Conservation (phyloP, 2,888 invertebrate genomes). For the Nymphalis c-album region DNA sequence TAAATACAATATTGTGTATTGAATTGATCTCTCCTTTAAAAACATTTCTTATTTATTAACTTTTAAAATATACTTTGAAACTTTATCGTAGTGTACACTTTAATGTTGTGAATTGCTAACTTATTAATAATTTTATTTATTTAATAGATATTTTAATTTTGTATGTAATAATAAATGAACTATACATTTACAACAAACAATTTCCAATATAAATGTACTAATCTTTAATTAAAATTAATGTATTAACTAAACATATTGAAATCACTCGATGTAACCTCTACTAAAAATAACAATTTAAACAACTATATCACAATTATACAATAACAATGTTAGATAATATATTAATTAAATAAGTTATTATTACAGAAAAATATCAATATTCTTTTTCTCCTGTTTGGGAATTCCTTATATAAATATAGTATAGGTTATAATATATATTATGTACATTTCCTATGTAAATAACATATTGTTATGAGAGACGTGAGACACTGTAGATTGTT, state of each 20-base stretch:
- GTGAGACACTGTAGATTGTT: neutral
- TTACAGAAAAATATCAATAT: neutral
- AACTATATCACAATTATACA: too few species aligned
- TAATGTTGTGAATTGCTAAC: conserved; percentile 4
- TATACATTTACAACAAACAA: neutral
- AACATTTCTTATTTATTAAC: neutral
- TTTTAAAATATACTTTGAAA: neutral
- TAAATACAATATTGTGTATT: conserved; percentile 11
- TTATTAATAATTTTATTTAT: conserved; percentile 7
- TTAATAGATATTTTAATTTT: neutral
- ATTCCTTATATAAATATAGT: neutral
- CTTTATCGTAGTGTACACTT: neutral
- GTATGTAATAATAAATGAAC: neutral
- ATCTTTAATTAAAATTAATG: neutral
- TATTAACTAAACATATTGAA: neutral
- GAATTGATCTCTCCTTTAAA: conserved; percentile 10
- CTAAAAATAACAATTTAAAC: too few species aligned
- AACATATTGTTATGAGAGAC: conserved; percentile 5
- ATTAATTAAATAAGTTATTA: neutral
- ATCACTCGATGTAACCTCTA: too few species aligned
- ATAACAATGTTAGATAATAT: too few species aligned
- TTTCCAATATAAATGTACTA: neutral
- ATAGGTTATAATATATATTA: conserved; percentile 1
- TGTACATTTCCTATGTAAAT: conserved; percentile 8
- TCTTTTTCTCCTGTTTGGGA: neutral